Evolutionary conservation across 1,140 invertebrate species (phyloP).

Genomic region (Hypothenemus hampei): DNA sequence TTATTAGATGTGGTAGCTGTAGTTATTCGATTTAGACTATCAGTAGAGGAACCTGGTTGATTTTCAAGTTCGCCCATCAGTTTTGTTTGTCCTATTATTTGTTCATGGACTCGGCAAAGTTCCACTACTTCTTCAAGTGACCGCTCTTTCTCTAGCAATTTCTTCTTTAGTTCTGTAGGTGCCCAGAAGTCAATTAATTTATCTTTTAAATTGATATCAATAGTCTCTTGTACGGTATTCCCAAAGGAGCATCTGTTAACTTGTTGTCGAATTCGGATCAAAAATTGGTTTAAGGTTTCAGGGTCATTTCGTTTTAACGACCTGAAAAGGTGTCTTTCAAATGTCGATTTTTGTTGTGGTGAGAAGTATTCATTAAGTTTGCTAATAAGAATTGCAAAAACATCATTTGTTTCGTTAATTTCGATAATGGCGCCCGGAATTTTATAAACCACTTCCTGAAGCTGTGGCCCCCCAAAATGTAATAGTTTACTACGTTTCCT

Average conservation of each 20-base stretch:
- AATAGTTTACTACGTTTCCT: conserved; percentile 37
- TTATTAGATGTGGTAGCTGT: background rate
- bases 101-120: conserved; percentile 24
- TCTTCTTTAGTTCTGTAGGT: conserved; percentile 32
- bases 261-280: conserved; percentile 35
- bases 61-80: conserved; percentile 5
- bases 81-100: conserved; percentile 13
- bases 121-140: conserved; percentile 31
- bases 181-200: conserved; percentile 36
- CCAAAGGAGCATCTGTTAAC: conserved; percentile 35
- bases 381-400: conserved; percentile 18
- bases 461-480: conserved; percentile 33
- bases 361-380: conserved; percentile 23
- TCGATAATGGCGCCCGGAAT: conserved; percentile 29
- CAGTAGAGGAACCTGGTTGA: no score
- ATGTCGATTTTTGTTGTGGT: conserved; percentile 32
- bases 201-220: conserved; percentile 35
- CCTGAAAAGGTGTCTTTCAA: conserved; percentile 39
- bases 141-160: conserved; percentile 35
- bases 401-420: conserved; percentile 20
- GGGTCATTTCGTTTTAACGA: conserved; percentile 27
- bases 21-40: background rate
- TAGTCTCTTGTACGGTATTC: conserved; percentile 29
- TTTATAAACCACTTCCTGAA: conserved; percentile 39
- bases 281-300: conserved; percentile 30